Evolutionary conservation across 2,888 invertebrate genomes (phyloP).

Genomic region (Merodon equestris): DNA sequence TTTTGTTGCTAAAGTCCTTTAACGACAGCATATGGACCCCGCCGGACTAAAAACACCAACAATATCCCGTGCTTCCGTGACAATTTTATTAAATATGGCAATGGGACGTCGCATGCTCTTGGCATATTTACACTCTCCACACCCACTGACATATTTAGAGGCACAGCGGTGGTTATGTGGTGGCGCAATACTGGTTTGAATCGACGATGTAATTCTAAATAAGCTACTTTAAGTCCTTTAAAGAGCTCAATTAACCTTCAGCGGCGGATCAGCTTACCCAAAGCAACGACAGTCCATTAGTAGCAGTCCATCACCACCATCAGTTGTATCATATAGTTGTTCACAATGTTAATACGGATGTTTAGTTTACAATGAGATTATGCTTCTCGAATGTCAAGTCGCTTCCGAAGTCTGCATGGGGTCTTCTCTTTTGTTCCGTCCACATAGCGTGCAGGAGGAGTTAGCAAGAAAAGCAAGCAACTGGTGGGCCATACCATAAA

Average conservation of each 20-base stretch:
- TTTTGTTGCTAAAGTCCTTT: constrained; percentile 63
- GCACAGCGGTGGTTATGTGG: constrained; percentile 20
- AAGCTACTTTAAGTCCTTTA: constrained; percentile 49
- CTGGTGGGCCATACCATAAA: constrained; percentile 64
- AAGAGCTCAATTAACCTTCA: constrained; percentile 52
- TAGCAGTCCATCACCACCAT: constrained; percentile 38
- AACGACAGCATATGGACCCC: constrained; percentile 61
- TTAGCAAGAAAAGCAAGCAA: constrained; percentile 29
- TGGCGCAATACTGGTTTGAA: constrained; percentile 4
- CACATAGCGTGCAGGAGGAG: background rate
- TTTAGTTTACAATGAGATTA: constrained; percentile 51
- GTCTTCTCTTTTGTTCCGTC: constrained; percentile 5
- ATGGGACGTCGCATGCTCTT: constrained; percentile 64
- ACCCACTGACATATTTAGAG: constrained; percentile 64
- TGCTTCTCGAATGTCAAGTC: constrained; percentile 38
- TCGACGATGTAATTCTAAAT: constrained; percentile 5
- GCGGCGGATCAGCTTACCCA: constrained; percentile 23
- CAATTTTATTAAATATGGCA: constrained; percentile 68
- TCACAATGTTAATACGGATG: constrained; percentile 21
- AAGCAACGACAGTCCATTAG: constrained; percentile 17
- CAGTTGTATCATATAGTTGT: background rate
- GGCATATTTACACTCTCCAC: constrained; percentile 63
- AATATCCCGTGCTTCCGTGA: constrained; percentile 33
- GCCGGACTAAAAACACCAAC: constrained; percentile 33
- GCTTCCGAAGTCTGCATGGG: constrained; percentile 4